These are phyloP conservation scores for Semicossyphus pulcher DNA, from an alignment of 2,113 vertebrate species.

Conservation along the genomic window DNA sequence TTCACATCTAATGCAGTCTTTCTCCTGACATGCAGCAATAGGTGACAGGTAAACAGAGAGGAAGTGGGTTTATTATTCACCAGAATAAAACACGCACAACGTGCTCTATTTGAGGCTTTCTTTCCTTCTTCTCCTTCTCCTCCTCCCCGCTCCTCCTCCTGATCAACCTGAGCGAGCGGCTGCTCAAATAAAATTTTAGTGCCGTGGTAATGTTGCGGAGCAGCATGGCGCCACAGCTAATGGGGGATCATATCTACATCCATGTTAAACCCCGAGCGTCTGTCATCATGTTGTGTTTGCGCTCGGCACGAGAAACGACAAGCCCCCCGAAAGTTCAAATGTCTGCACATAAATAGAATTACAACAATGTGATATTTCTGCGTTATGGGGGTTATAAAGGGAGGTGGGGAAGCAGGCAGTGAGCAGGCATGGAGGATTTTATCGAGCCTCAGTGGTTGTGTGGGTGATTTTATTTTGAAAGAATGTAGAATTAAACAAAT, in stretches of 20 bases:
- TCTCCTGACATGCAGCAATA: slow-evolving; percentile 66
- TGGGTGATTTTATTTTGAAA: slow-evolving; percentile 34
- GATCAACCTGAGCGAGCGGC: slow-evolving; percentile 77
- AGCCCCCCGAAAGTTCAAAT: slow-evolving; percentile 63
- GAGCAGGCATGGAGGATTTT: slow-evolving; percentile 1
- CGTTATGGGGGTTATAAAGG: slow-evolving; percentile 37
- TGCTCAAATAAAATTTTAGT: slow-evolving; percentile 84
- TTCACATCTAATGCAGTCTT: slow-evolving; percentile 73
- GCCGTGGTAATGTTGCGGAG: slow-evolving; percentile 78
- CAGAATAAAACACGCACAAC: slow-evolving; percentile 45
- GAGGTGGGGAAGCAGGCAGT: slow-evolving; percentile 5
- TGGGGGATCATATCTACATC: slow-evolving; percentile 72
- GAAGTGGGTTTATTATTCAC: slow-evolving; percentile 59
- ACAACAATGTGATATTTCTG: slow-evolving; percentile 69
- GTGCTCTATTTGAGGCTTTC: slow-evolving; percentile 21
- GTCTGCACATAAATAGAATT: slow-evolving; percentile 68
- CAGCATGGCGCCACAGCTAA: slow-evolving; percentile 75
- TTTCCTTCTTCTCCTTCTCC: neutral
- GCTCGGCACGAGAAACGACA: slow-evolving; percentile 37
- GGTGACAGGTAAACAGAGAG: slow-evolving; percentile 69
- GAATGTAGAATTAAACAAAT: slow-evolving; percentile 5
- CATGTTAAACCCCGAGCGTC: slow-evolving; percentile 46
- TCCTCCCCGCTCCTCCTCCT: slow-evolving; percentile 14
- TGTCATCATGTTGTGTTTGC: slow-evolving; percentile 56
- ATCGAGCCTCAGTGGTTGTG: slow-evolving; percentile 47